Conservation (phyloP, 2,888 invertebrate species). For the Phortica okadai region DNA sequence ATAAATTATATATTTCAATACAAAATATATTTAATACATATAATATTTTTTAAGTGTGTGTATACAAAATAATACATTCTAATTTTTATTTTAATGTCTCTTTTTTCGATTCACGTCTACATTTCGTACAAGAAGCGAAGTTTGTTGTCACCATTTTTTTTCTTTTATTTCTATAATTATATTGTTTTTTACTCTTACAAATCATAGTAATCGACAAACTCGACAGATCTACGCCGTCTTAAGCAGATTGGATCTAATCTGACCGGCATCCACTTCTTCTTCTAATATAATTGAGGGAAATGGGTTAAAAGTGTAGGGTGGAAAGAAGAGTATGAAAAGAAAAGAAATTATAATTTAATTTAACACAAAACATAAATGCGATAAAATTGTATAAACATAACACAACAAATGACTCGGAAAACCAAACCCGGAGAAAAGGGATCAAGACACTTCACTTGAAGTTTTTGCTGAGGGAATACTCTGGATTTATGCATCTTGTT, state of each 20-base stretch:
- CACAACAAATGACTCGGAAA: neutral
- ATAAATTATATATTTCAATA: constrained; percentile 18
- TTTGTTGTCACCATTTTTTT: constrained; percentile 14
- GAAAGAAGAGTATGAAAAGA: constrained; percentile 25
- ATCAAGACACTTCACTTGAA: neutral
- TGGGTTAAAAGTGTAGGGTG: constrained; percentile 45
- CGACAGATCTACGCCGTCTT: constrained; percentile 74
- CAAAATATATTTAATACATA: constrained; percentile 13
- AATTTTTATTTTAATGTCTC: neutral
- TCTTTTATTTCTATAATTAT: constrained; percentile 3
- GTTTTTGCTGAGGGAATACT: too few species aligned
- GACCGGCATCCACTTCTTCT: constrained; percentile 77
- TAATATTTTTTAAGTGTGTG: neutral
- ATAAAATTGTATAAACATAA: neutral
- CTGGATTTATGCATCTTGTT: too few species aligned
- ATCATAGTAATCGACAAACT: constrained; percentile 67
- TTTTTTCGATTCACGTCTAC: neutral
- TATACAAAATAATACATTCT: constrained; percentile 21
- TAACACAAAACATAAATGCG: neutral
- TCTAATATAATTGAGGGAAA: constrained; percentile 55
- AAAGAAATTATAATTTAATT: constrained; percentile 17
- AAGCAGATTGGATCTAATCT: constrained; percentile 76
- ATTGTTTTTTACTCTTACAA: constrained; percentile 55
- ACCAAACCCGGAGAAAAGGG: neutral
- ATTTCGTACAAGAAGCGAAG: neutral